Evolutionary conservation across 2,113 vertebrate genomes (phyloP), one percentile per base, ranked within the genome.

Genomic region (Phrynosoma platyrhinos): DNA sequence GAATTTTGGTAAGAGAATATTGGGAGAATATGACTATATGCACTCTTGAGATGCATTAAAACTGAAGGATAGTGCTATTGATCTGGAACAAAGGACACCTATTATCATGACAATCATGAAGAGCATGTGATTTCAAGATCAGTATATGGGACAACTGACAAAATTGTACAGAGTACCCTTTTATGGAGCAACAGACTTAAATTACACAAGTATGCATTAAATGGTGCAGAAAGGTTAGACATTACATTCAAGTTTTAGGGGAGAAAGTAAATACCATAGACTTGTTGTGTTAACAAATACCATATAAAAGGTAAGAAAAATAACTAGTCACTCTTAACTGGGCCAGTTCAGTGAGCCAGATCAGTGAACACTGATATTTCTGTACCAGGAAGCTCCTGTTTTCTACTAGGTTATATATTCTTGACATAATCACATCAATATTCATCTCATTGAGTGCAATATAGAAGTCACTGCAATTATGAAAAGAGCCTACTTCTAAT

Each of bases 321-420:
- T 2, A 25, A n/a, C 27, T 74, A 90, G 42, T 18, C 88, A 0
- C 76, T 94, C 64, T 87, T 88, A 86, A 2, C 62, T 55, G 74
- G 55, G 36, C 79, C 75, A 81, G 42, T 53, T 89, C 58, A 88
- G 80, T 55, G 69, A 88, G 23, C 88, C 64, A 91, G 71, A 68
- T 47, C 83, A 77, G 76, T 0, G 1, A 92, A 69, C 76, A 91
- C 84, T n/a, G 86, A 87, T 23, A 86, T 47, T 92, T 85, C 68
- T 84, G 75, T 79, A 40, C 36, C 83, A 5, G 72, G 32, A 0
- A 4, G 88, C 23, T 82, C 62, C 30, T 74, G 27, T 79, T n/a
- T 85, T 94, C 93, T 91, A 94, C 91, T 93, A 81, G 71, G 89
- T 90, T 92, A 87, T 90, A 92, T 90, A 92, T 93, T 92, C 85